These are phyloP conservation scores for Melanargia galathea DNA, from an alignment of 2,888 invertebrate genomes.

Conservation along the genomic window DNA sequence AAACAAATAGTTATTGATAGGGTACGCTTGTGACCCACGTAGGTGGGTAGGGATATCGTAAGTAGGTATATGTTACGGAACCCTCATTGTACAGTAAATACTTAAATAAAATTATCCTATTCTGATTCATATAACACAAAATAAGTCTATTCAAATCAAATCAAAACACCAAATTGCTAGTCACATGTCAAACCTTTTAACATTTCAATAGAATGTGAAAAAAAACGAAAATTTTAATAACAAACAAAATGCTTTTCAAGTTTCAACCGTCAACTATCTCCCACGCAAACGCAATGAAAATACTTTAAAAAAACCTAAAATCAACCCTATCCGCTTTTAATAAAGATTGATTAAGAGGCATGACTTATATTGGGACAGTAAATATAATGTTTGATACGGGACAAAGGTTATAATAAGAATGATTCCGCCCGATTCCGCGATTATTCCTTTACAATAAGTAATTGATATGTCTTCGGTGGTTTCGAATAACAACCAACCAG, in stretches of 20 bases:
- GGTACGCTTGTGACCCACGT: too few species aligned
- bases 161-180: conserved; percentile 41
- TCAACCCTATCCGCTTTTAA: conserved; percentile 28
- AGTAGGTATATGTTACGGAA: conserved; percentile 2
- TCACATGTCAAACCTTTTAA: conserved; percentile 49
- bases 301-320: conserved; percentile 23
- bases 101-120: conserved; percentile 22
- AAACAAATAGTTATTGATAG: too few species aligned
- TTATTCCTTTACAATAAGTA: conserved; percentile 68
- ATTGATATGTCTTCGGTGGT: conserved; percentile 72
- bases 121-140: conserved; percentile 26
- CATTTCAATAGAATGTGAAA: conserved; percentile 48
- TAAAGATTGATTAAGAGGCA: conserved; percentile 27
- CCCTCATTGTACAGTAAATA: conserved; percentile 8
- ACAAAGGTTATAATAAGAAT: conserved; percentile 61
- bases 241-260: conserved; percentile 46
- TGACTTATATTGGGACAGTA: conserved; percentile 32
- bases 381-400: conserved; percentile 47
- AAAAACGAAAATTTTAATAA: conserved; percentile 50
- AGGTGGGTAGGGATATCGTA: too few species aligned
- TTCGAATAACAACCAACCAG: conserved; percentile 61
- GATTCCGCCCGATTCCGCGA: conserved; percentile 62
- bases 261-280: conserved; percentile 48
- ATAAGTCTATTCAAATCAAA: conserved; percentile 35
- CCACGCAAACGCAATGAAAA: conserved; percentile 44